Evolutionary conservation across 2,113 vertebrate species (phyloP).

Genomic region (Diadophis punctatus): DNA sequence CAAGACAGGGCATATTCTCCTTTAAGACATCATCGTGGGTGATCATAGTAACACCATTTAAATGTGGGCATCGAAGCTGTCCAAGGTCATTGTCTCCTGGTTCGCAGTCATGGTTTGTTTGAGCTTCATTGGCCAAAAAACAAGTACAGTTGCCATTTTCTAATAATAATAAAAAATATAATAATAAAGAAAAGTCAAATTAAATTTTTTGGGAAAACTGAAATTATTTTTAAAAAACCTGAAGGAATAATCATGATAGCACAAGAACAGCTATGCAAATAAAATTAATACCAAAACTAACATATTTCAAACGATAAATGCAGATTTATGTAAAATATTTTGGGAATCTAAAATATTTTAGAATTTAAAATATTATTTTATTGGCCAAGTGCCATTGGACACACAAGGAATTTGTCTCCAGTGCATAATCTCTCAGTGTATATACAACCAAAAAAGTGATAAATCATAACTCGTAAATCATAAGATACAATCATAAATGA

Average conservation of each 20-base stretch:
- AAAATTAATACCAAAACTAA: background rate
- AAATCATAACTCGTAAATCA: background rate
- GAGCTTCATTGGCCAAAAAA: background rate
- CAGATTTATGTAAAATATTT: background rate
- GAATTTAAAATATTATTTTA: background rate
- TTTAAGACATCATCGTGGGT: background rate
- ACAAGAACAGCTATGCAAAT: background rate
- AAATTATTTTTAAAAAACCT: background rate
- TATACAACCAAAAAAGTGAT: no score
- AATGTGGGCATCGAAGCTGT: background rate
- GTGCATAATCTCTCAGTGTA: no score
- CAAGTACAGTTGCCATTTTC: background rate
- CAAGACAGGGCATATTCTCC: background rate
- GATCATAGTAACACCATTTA: background rate
- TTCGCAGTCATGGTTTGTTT: background rate
- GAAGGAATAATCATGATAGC: background rate
- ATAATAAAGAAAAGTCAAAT: background rate
- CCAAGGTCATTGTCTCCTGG: background rate
- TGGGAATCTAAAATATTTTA: background rate
- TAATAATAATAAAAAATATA: slow-evolving; percentile 16
- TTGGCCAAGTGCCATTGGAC: background rate
- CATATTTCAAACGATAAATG: background rate
- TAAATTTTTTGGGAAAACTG: background rate
- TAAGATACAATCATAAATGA: background rate
- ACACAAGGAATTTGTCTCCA: background rate